phyloP scores from a whole-genome alignment of 2,888 invertebrate genomes.

The Caradrina kadenii region DNA sequence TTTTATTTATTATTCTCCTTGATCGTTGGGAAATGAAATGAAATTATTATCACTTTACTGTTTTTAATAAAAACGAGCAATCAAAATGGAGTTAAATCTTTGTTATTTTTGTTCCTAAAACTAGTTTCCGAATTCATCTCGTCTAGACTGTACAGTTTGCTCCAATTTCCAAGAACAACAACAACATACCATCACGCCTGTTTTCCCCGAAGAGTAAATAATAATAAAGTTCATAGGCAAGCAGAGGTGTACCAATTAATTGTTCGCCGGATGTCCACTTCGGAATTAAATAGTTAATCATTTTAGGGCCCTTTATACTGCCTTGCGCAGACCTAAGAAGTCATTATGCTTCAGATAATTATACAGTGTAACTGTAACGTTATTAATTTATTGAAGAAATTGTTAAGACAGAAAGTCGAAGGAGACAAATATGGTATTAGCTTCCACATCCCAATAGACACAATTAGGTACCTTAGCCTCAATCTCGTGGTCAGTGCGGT shows the following conservation, averaged over 20 bases:
- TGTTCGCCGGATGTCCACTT: too few species aligned
- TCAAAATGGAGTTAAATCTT: too few species aligned
- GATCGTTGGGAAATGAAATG: not conserved
- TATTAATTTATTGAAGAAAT: too few species aligned
- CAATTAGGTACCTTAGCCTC: constrained; percentile 94
- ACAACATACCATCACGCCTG: too few species aligned
- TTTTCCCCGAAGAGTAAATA: too few species aligned
- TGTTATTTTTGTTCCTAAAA: too few species aligned
- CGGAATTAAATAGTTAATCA: constrained; percentile 4
- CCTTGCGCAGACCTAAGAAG: not conserved
- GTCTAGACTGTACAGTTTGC: not conserved
- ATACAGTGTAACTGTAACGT: not conserved
- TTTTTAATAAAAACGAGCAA: not conserved
- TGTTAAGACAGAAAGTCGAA: not conserved
- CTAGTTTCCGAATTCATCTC: not conserved
- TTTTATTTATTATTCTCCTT: not conserved
- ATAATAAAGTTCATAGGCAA: too few species aligned
- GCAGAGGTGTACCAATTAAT: too few species aligned
- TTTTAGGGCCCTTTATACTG: not conserved
- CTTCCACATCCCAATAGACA: not conserved
- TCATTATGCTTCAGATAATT: not conserved
- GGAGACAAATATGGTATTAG: not conserved
- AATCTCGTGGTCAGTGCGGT: constrained; percentile 96
- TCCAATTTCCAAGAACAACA: too few species aligned
- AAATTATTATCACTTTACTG: not conserved